phyloP scores from a whole-genome alignment of 1,140 invertebrate genomes.

The Euborellia annulipes region DNA sequence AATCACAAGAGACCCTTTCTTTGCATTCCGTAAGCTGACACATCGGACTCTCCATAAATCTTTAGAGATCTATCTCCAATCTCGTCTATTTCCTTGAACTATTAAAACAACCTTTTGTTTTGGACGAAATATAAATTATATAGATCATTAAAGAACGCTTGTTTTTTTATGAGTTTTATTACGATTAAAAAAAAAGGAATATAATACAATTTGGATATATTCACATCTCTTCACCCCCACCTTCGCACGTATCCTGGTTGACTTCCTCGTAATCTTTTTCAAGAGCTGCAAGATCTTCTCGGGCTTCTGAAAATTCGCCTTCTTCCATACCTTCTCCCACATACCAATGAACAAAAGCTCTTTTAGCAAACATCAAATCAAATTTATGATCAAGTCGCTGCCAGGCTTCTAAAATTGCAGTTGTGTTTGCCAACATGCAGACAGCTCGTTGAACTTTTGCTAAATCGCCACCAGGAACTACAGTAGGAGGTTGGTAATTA shows the following conservation, averaged over 20 bases:
- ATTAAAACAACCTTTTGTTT: too few species aligned
- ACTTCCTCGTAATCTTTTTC: conserved; percentile 20
- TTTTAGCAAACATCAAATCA: conserved; percentile 51
- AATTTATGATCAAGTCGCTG: conserved; percentile 48
- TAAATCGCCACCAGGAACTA: conserved; percentile 33
- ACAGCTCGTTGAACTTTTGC: conserved; percentile 45
- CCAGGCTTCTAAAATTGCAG: conserved; percentile 58
- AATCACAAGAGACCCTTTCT: too few species aligned
- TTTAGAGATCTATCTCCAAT: too few species aligned
- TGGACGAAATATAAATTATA: too few species aligned
- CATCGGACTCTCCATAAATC: too few species aligned
- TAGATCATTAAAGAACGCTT: too few species aligned
- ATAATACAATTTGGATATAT: too few species aligned
- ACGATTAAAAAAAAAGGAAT: too few species aligned
- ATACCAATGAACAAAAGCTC: conserved; percentile 62
- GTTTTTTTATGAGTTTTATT: too few species aligned
- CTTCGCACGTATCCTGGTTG: conserved; percentile 41
- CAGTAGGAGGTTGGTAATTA: conserved; percentile 38
- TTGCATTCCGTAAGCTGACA: too few species aligned
- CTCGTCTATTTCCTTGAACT: too few species aligned
- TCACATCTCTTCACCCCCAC: conserved; percentile 38
- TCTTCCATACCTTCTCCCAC: conserved; percentile 69
- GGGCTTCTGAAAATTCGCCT: conserved; percentile 48
- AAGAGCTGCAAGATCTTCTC: conserved; percentile 51
- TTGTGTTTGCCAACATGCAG: conserved; percentile 58